These are phyloP conservation scores for Catocala nupta DNA, from an alignment of 2,888 invertebrate genomes.

Conservation along the genomic window DNA sequence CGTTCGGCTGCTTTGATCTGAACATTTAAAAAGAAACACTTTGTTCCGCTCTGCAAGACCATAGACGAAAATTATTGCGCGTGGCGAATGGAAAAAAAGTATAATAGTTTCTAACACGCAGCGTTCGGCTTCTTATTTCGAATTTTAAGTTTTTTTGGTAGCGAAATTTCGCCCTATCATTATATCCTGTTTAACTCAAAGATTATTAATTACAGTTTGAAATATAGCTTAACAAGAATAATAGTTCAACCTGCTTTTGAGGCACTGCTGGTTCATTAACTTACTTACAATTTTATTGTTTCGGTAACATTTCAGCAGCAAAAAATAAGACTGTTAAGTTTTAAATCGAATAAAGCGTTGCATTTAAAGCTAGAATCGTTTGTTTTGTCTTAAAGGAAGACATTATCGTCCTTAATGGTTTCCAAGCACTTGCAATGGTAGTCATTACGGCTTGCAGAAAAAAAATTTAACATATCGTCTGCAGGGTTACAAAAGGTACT, in stretches of 20 bases:
- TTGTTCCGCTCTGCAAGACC: slow-evolving; percentile 52
- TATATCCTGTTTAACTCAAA: slow-evolving; percentile 13
- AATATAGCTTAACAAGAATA: background rate
- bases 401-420: too few relatives aligned
- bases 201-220: background rate
- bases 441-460: too few relatives aligned
- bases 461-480: too few relatives aligned
- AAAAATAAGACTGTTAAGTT: too few relatives aligned
- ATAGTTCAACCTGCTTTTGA: background rate
- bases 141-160: slow-evolving; percentile 10
- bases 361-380: too few relatives aligned
- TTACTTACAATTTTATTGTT: too few relatives aligned
- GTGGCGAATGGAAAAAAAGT: slow-evolving; percentile 55
- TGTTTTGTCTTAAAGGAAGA: too few relatives aligned
- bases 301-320: too few relatives aligned
- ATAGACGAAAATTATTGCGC: slow-evolving; percentile 59
- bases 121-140: slow-evolving; percentile 18
- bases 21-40: slow-evolving; percentile 32
- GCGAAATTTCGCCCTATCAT: slow-evolving; percentile 12
- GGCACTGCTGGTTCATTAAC: too few relatives aligned
- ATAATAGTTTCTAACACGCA: slow-evolving; percentile 49
- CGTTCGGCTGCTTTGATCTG: slow-evolving; percentile 48
- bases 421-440: too few relatives aligned
- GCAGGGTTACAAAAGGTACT: too few relatives aligned
- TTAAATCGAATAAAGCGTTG: too few relatives aligned